Percentiles rank a stretch among this genome's conserved stretches.
Evolutionary conservation across 2,888 invertebrate species (phyloP).

Genomic region (Venusia cambrica): DNA sequence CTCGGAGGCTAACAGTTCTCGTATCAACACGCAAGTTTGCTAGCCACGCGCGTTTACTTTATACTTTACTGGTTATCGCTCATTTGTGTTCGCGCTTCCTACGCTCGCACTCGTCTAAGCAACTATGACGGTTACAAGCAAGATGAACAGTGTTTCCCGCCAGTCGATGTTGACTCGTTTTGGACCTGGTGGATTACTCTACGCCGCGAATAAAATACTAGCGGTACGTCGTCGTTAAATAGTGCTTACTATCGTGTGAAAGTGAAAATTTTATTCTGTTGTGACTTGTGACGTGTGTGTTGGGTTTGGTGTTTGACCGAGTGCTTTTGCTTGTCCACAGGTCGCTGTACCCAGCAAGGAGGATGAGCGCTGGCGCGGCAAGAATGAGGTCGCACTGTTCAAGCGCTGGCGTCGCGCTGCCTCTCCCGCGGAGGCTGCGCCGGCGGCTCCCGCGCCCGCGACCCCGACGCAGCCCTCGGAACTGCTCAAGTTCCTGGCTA

Average conservation of each 20-base stretch:
- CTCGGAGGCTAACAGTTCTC: conserved; percentile 63
- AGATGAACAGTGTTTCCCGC: conserved; percentile 78
- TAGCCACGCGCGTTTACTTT: conserved; percentile 50
- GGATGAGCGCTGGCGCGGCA: conserved; percentile 71
- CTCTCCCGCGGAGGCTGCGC: conserved; percentile 48
- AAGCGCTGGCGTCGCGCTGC: conserved; percentile 69
- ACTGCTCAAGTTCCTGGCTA: conserved; percentile 87
- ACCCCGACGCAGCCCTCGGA: conserved; percentile 66
- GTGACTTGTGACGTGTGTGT: conserved; percentile 32
- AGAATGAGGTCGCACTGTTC: conserved; percentile 70
- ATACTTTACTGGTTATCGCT: conserved; percentile 42
- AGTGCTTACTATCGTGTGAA: conserved; percentile 41
- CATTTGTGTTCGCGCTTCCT: conserved; percentile 55
- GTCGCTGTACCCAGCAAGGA: conserved; percentile 75
- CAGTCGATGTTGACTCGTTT: conserved; percentile 71
- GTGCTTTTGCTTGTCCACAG: conserved; percentile 70
- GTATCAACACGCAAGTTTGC: conserved; percentile 50
- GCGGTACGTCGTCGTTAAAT: conserved; percentile 70
- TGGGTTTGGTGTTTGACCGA: conserved; percentile 58
- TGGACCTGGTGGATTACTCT: conserved; percentile 73
- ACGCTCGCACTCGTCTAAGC: conserved; percentile 52
- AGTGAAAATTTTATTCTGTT: conserved; percentile 34
- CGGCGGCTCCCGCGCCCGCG: conserved; percentile 45
- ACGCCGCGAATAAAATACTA: conserved; percentile 75
- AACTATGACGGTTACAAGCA: conserved; percentile 74